These are phyloP conservation scores for Odontomachus brunneus DNA, from an alignment of 1,140 invertebrate genomes.

Conservation along the genomic window DNA sequence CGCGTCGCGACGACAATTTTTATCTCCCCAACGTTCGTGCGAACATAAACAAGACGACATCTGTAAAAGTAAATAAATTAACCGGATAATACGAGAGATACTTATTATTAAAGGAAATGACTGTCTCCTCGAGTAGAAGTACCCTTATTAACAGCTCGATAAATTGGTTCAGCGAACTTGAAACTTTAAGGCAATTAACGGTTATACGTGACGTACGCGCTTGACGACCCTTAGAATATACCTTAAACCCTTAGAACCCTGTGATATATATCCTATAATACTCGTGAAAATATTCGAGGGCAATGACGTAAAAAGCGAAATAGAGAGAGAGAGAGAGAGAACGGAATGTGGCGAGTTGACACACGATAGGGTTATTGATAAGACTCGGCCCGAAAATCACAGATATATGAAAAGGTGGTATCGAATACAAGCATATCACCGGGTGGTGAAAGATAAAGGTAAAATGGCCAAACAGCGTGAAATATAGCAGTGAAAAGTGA, in stretches of 20 bases:
- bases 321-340: not conserved
- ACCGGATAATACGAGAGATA: no score
- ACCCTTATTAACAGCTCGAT: not conserved
- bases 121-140: not conserved
- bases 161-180: not conserved
- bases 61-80: no score
- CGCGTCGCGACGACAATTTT: no score
- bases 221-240: not conserved
- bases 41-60: no score
- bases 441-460: not conserved
- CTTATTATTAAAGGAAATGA: not conserved
- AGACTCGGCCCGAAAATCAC: not conserved
- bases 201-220: not conserved
- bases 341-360: not conserved
- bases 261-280: no score
- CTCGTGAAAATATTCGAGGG: not conserved
- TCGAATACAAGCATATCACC: not conserved
- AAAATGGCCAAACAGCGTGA: not conserved
- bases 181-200: constrained; percentile 11
- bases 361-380: not conserved
- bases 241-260: no score
- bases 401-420: not conserved
- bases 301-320: constrained; percentile 3
- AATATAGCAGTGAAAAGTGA: not conserved
- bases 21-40: no score